Evolutionary conservation across 2,888 invertebrate genomes (phyloP).

Genomic region (Colostygia pectinataria): DNA sequence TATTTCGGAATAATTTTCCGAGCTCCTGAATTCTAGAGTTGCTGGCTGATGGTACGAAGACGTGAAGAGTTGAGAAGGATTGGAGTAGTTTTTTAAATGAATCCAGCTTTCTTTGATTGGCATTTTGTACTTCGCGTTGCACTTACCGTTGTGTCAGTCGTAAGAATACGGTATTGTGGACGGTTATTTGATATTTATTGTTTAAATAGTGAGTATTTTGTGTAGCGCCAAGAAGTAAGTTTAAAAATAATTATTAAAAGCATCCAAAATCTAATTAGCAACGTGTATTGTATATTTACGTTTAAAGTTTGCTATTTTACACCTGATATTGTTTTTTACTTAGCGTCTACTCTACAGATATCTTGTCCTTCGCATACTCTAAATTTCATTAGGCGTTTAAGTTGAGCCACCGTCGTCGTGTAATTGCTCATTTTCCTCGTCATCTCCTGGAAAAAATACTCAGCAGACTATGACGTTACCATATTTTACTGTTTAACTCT

Average conservation of each 20-base stretch:
- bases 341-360: conserved; percentile 45
- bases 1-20: conserved; percentile 81
- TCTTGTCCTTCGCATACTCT: conserved; percentile 69
- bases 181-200: no score
- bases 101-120: background rate
- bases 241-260: no score
- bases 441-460: conserved; percentile 66
- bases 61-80: conserved; percentile 46
- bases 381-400: conserved; percentile 81
- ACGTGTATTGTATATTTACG: no score
- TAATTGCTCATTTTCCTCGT: conserved; percentile 80
- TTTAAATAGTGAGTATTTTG: no score
- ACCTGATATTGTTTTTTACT: background rate
- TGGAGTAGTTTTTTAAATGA: conserved; percentile 43
- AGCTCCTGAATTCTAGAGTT: conserved; percentile 76
- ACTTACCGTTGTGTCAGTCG: no score
- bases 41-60: conserved; percentile 61
- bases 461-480: conserved; percentile 46
- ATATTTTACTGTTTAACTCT: conserved; percentile 36
- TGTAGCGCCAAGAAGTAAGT: no score
- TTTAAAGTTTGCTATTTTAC: no score
- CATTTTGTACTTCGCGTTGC: no score
- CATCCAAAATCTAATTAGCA: no score
- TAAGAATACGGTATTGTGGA: no score
- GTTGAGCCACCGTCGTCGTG: conserved; percentile 72